Percentiles rank a stretch among this genome's conserved stretches.
Conservation (phyloP, 2,888 invertebrate species). For the Malachius bipustulatus region DNA sequence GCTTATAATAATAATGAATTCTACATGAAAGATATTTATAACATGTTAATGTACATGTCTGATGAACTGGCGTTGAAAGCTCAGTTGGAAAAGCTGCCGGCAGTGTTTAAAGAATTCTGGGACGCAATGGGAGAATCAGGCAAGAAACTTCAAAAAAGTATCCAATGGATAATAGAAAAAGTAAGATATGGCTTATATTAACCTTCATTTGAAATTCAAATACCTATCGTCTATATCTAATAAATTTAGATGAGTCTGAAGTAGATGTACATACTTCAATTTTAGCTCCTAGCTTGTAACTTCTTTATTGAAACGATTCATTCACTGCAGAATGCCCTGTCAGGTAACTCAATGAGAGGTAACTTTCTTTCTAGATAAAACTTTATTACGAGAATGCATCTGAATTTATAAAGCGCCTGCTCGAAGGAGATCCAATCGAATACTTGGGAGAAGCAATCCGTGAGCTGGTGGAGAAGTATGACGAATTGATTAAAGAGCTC, state of each 20-base stretch:
- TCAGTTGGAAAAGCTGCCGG: slow-evolving; percentile 67
- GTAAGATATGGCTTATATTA: slow-evolving; percentile 27
- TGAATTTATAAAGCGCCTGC: slow-evolving; percentile 53
- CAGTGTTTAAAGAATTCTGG: slow-evolving; percentile 72
- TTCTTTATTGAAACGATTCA: too few species aligned
- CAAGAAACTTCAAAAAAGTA: slow-evolving; percentile 61
- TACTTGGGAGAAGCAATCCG: slow-evolving; percentile 57
- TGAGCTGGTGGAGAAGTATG: slow-evolving; percentile 61
- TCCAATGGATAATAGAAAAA: slow-evolving; percentile 61
- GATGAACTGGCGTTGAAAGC: slow-evolving; percentile 68
- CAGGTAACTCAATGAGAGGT: background rate
- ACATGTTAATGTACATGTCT: slow-evolving; percentile 54
- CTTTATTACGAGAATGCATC: slow-evolving; percentile 57
- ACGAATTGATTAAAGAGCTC: slow-evolving; percentile 63
- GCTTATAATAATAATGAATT: slow-evolving; percentile 75
- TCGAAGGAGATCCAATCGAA: slow-evolving; percentile 66
- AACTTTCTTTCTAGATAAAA: slow-evolving; percentile 41
- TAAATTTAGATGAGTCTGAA: too few species aligned
- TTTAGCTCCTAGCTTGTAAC: too few species aligned
- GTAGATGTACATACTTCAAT: too few species aligned
- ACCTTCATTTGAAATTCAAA: background rate
- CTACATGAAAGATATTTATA: slow-evolving; percentile 66
- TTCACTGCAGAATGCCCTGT: background rate
- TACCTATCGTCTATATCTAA: background rate
- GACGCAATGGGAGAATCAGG: slow-evolving; percentile 79